These are phyloP conservation scores for Dryobotodes eremita DNA, from an alignment of 2,888 invertebrate species.

Conservation along the genomic window DNA sequence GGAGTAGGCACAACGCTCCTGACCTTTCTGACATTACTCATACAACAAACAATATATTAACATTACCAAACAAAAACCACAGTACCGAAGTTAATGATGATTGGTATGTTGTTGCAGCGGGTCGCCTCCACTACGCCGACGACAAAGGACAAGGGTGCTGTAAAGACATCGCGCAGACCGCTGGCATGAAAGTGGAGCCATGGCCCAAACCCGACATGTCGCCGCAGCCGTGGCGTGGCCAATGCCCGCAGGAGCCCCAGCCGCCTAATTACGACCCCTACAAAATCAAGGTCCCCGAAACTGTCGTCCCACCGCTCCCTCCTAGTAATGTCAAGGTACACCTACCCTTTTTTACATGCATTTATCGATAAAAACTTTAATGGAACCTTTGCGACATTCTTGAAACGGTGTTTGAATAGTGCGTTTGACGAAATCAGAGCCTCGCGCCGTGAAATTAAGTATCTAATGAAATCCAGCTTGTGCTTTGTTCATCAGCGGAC, in stretches of 20 bases:
- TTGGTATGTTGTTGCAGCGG: conserved; percentile 59
- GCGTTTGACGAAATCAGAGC: conserved; percentile 90
- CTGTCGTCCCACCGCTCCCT: conserved; percentile 83
- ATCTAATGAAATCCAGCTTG: conserved; percentile 89
- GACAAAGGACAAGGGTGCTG: conserved; percentile 74
- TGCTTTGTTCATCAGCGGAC: conserved; percentile 88
- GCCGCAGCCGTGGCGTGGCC: conserved; percentile 77
- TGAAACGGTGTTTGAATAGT: conserved; percentile 76
- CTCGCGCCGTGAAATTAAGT: conserved; percentile 80
- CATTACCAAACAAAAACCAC: not conserved
- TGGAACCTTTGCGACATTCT: conserved; percentile 72
- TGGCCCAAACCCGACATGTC: conserved; percentile 80
- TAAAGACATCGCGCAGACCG: conserved; percentile 77
- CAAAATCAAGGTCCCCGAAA: conserved; percentile 84
- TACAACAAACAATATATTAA: not conserved
- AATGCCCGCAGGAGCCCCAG: conserved; percentile 80
- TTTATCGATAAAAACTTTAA: conserved; percentile 4
- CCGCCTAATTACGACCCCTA: conserved; percentile 86
- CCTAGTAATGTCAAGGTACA: conserved; percentile 84
- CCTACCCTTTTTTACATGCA: conserved; percentile 10
- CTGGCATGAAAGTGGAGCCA: conserved; percentile 78
- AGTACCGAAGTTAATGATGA: not conserved
- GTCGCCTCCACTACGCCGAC: conserved; percentile 73
- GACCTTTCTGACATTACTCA: no score
- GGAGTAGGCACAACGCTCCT: no score